Evolutionary conservation across 2,888 invertebrate genomes (phyloP), one percentile per base, ranked within the genome.

Genomic region (Cheilosia impressa): DNA sequence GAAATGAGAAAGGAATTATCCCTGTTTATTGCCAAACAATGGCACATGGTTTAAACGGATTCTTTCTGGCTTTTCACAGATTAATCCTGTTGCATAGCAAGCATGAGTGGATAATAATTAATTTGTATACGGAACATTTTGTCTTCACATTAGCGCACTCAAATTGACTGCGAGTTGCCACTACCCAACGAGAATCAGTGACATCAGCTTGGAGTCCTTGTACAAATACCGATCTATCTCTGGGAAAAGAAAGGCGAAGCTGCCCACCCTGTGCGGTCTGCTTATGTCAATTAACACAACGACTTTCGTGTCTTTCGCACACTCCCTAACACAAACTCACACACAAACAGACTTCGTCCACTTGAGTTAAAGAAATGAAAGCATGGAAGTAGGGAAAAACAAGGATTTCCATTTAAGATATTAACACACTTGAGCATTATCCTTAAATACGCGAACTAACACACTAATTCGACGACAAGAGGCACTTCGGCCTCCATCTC

Each of bases 371-470:
- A 53, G 17, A 45, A 38, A 34, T 6, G 22, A 60, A 41, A n/a
- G 22, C 45, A 57, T 57, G 22, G 45, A 53, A 57, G 19, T 52
- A 66, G 19, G 31, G 41, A 65, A 68, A 22, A 60, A 65, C 76
- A 76, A 72, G 71, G 71, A 60, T 76, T 71, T 82, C 76, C 76
- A 76, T 82, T 82, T 76, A 76, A 52, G 65, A 71, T 71, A 82
- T 82, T 76, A 82, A 82, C 71, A 82, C 71, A 82, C 76, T 82
- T 58, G 53, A 76, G 65, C 65, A 65, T 76, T 76, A 82, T 76
- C 82, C 76, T 72, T 76, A 71, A 82, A 76, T 82, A 82, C 71
- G 82, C 71, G 76, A 76, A 76, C 71, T 71, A 81, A 76, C 76
- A 76, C 58, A 76, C 76, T 77, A 82, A 82, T 72, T 82, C 76